phyloP scores from a whole-genome alignment of 2,888 invertebrate species.

The Pyrochroa serraticornis region DNA sequence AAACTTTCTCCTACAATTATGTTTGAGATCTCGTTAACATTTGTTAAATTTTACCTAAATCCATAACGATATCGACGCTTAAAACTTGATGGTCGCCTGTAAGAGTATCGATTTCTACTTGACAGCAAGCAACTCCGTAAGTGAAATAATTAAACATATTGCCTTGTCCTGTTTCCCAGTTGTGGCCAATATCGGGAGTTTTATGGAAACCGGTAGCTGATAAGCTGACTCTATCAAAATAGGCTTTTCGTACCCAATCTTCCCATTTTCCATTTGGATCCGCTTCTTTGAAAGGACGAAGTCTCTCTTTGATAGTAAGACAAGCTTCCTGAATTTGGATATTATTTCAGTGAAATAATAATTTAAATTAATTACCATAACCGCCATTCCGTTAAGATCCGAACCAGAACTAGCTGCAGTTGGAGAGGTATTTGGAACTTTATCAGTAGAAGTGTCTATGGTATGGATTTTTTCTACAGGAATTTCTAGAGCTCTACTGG shows the following conservation, averaged over 20 bases:
- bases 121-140: conserved; percentile 83
- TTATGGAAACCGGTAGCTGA: conserved; percentile 85
- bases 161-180: conserved; percentile 73
- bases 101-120: conserved; percentile 92
- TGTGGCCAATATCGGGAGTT: conserved; percentile 75
- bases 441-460: conserved; percentile 84
- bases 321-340: conserved; percentile 74
- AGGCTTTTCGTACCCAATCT: conserved; percentile 80
- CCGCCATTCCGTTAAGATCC: conserved; percentile 91
- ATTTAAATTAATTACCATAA: conserved; percentile 62
- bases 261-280: conserved; percentile 84
- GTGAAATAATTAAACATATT: conserved; percentile 83
- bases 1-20: conserved; percentile 72
- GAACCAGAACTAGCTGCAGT: conserved; percentile 90
- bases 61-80: conserved; percentile 94
- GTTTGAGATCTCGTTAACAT: neutral
- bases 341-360: too few relatives aligned
- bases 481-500: conserved; percentile 74
- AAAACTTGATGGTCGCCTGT: conserved; percentile 92
- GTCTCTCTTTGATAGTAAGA: conserved; percentile 70
- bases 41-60: conserved; percentile 65
- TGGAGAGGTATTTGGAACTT: conserved; percentile 88
- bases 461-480: conserved; percentile 78
- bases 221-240: conserved; percentile 76
- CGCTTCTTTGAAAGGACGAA: conserved; percentile 75